Evolutionary conservation across 2,888 invertebrate species (phyloP).

Genomic region (Celastrina argiolus): DNA sequence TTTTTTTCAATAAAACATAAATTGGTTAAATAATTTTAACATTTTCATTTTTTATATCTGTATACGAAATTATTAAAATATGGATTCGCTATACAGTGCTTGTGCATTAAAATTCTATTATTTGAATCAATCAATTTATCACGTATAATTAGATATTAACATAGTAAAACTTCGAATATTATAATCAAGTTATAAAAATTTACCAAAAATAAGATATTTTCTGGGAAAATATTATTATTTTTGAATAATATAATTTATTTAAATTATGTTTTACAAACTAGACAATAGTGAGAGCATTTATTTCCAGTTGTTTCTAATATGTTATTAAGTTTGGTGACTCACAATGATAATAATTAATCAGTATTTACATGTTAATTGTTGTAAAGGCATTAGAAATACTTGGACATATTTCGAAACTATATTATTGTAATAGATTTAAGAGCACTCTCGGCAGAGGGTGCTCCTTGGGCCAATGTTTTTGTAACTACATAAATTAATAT

Average conservation of each 20-base stretch:
- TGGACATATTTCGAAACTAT: too few species aligned
- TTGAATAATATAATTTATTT: neutral
- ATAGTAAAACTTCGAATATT: neutral
- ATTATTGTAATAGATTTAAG: too few species aligned
- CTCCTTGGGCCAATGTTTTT: too few species aligned
- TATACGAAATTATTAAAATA: neutral
- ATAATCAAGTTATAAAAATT: neutral
- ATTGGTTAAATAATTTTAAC: neutral
- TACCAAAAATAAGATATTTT: neutral
- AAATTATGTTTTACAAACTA: neutral
- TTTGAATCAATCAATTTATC: neutral
- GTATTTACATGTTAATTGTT: neutral
- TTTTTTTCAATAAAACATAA: neutral
- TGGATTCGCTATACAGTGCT: neutral
- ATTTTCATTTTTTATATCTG: too few species aligned
- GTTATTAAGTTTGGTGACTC: neutral
- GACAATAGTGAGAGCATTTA: conserved; percentile 6
- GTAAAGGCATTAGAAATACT: neutral
- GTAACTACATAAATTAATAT: neutral
- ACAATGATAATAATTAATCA: neutral
- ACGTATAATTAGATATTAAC: neutral
- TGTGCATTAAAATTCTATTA: neutral
- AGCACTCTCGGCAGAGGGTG: too few species aligned
- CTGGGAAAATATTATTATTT: neutral
- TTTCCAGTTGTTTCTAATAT: neutral